Evolutionary conservation across 2,888 invertebrate species (phyloP).

Genomic region (Nyleta sp.): DNA sequence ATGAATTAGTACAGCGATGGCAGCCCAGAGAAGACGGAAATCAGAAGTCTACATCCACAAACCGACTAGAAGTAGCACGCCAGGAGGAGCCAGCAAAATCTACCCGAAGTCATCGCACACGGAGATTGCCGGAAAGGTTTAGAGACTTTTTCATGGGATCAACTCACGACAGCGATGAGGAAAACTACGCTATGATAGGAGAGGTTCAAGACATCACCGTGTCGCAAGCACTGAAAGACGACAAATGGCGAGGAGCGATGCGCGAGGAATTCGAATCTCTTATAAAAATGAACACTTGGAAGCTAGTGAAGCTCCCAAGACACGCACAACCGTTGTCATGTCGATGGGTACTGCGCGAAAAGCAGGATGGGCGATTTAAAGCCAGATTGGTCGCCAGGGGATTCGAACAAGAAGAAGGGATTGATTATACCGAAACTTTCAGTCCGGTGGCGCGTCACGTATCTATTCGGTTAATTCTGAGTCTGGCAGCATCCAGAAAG

Average conservation of each 20-base stretch:
- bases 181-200: background rate
- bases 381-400: background rate
- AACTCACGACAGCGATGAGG: background rate
- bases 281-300: background rate
- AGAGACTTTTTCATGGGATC: background rate
- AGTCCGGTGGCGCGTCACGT: no score
- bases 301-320: background rate
- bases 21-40: no score
- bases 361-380: background rate
- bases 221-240: background rate
- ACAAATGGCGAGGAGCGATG: background rate
- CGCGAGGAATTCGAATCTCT: background rate
- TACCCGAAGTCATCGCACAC: background rate
- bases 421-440: no score
- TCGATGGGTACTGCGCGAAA: background rate
- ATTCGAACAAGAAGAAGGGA: background rate
- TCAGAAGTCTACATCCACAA: no score
- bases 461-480: no score
- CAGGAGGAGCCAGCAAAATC: no score
- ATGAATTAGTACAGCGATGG: no score
- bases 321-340: background rate
- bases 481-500: no score
- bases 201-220: background rate
- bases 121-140: background rate
- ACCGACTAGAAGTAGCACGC: no score